A percentile compares a stretch with the other conserved stretches of the same genome.
Evolutionary conservation across 2,888 invertebrate genomes (phyloP).

Genomic region (Cryptocephalus primarius): DNA sequence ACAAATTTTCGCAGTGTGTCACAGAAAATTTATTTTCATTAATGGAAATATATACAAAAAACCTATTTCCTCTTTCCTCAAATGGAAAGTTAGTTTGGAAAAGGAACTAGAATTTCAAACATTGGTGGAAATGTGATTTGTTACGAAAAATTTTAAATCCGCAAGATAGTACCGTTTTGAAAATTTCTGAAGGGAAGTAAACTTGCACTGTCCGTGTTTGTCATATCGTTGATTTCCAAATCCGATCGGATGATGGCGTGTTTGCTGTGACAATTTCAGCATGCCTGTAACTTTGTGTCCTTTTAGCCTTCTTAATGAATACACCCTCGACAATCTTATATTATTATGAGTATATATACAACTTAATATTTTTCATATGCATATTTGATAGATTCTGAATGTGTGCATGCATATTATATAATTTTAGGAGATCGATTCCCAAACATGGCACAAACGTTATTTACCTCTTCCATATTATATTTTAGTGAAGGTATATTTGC

Average conservation of each 20-base stretch:
- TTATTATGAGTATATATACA: conserved; percentile 14
- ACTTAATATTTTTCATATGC: conserved; percentile 32
- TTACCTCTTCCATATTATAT: not conserved
- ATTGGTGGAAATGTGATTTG: too few relatives aligned
- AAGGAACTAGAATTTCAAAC: too few relatives aligned
- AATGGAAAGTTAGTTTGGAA: too few relatives aligned
- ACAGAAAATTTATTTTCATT: too few relatives aligned
- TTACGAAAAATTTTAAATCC: too few relatives aligned
- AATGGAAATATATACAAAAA: too few relatives aligned
- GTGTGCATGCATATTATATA: conserved; percentile 19
- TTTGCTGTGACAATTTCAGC: conserved; percentile 16
- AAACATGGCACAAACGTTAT: conserved; percentile 3
- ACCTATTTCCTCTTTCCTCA: too few relatives aligned
- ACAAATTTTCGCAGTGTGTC: too few relatives aligned
- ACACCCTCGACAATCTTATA: conserved; percentile 36
- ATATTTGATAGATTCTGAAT: conserved; percentile 22
- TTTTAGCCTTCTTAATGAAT: conserved; percentile 30
- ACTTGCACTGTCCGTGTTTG: too few relatives aligned
- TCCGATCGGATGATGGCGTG: conserved; percentile 7
- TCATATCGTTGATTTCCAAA: too few relatives aligned
- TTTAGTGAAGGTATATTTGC: not conserved
- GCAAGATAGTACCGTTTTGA: too few relatives aligned
- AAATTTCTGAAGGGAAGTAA: too few relatives aligned
- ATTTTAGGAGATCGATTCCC: conserved; percentile 9
- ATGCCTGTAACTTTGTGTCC: conserved; percentile 26